Base-by-base conservation (phyloP, 2,113 vertebrate species). In the Probosciger aterrimus region DNA sequence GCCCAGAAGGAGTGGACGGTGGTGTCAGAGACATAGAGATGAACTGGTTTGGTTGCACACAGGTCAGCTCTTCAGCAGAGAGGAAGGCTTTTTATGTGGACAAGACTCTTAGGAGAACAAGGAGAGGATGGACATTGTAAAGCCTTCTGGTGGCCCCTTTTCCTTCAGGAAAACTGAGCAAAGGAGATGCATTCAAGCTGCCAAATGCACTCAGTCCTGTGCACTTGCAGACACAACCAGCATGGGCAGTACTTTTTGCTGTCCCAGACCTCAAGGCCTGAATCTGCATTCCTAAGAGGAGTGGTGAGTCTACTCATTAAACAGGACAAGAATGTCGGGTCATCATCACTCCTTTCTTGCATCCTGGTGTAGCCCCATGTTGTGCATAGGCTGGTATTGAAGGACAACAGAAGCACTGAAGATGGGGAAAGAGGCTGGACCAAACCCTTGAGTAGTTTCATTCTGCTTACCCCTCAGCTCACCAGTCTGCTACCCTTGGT, bases 111-210 rank as follows among this genome's bases (percentile, higher is more conserved):
- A 31, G 57, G 25, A 57, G n/a, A 41, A 37, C 33, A 63, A 19
- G 2, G 0, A 33, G 11, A 62, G 25, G 10, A 69, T 4, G 16
- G n/a, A 8, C 0, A 2, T 25, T 59, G 18, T 14, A 16, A 83
- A 10, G 12, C 6, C 9, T 63, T 52, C 43, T 41, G 44, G 35
- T 55, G 41, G 6, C 10, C 18, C 11, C 18, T 3, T 27, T 50
- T 77, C 33, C 37, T 47, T 11, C 65, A 55, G 47, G 20, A 78
- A 68, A 88, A 6, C 37, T 55, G 3, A 31, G 37, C 23, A 43
- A 91, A 43, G 18, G 23, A 90, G 47, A 25, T 20, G 18, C 3
- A 37, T 12, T 35, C 41, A 47, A 65, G 41, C 18, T 91, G 44
- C 46, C 37, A 68, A 55, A 79, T 6, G 43, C 12, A 9, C 35